Conservation (phyloP, 2,888 invertebrate genomes). For the Heliconius aoede region DNA sequence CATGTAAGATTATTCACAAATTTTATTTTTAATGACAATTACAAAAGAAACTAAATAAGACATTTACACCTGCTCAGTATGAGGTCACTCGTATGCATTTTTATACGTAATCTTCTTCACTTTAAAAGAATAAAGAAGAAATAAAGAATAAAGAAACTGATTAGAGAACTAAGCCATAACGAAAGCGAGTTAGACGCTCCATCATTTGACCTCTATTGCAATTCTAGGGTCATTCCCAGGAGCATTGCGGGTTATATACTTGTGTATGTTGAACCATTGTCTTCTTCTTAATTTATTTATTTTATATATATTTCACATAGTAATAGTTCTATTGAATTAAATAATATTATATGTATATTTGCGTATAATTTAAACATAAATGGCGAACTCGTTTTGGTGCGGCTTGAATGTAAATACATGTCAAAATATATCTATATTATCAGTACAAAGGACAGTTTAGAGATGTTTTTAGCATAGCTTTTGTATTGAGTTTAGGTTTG, state of each 20-base stretch:
- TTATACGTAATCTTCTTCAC: neutral
- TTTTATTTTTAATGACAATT: no score
- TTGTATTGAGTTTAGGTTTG: no score
- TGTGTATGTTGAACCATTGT: slow-evolving; percentile 14
- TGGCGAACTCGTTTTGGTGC: neutral
- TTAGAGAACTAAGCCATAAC: slow-evolving; percentile 25
- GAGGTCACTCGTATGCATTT: neutral
- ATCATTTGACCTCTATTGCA: slow-evolving; percentile 31
- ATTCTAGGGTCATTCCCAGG: slow-evolving; percentile 35
- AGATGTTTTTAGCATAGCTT: no score
- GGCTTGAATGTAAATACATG: no score
- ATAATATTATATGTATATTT: neutral
- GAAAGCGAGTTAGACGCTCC: slow-evolving; percentile 33
- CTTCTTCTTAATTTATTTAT: slow-evolving; percentile 19
- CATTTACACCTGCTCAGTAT: neutral
- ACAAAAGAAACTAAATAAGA: neutral
- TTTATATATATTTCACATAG: neutral
- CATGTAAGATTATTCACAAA: no score
- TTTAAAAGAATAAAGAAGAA: neutral
- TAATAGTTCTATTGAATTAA: neutral
- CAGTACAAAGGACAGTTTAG: no score
- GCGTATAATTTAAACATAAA: neutral
- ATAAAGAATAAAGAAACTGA: slow-evolving; percentile 27
- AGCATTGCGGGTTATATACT: slow-evolving; percentile 29
- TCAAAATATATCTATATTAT: no score